Conservation (phyloP, 2,888 invertebrate species). For the Mesopsocus fuscifrons region DNA sequence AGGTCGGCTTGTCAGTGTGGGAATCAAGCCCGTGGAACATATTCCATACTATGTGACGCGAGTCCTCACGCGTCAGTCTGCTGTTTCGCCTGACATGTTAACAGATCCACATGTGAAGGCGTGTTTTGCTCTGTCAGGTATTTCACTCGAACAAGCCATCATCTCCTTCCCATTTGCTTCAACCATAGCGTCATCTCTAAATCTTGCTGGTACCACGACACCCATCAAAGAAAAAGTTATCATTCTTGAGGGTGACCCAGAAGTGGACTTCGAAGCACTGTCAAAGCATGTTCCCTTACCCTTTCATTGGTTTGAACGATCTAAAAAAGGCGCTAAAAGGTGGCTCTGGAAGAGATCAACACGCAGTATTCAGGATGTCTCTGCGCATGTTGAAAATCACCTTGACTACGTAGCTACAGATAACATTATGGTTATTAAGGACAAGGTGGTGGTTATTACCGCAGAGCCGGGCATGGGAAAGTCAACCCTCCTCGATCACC, state of each 20-base stretch:
- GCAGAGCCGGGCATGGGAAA: slow-evolving; percentile 12
- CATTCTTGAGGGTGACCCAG: neutral
- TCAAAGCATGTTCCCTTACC: too few species aligned
- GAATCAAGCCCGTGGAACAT: neutral
- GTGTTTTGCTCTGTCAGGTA: neutral
- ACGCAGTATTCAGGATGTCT: neutral
- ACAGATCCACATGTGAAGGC: neutral
- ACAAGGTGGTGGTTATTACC: slow-evolving; percentile 8
- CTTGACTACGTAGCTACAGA: neutral
- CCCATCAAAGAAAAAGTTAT: neutral
- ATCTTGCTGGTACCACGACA: neutral
- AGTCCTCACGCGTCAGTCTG: neutral
- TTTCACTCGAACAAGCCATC: neutral
- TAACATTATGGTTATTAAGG: neutral
- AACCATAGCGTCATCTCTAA: too few species aligned
- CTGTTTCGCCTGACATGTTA: neutral
- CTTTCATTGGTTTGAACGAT: neutral
- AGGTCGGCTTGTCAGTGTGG: neutral
- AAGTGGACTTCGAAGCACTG: too few species aligned
- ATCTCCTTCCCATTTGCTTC: too few species aligned
- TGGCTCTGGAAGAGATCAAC: neutral
- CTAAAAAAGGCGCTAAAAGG: too few species aligned
- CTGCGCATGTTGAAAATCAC: neutral
- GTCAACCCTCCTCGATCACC: slow-evolving; percentile 6
- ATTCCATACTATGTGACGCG: neutral